These are phyloP conservation scores for Merluccius polli DNA, from an alignment of 2,797 vertebrate species.

Conservation along the genomic window DNA sequence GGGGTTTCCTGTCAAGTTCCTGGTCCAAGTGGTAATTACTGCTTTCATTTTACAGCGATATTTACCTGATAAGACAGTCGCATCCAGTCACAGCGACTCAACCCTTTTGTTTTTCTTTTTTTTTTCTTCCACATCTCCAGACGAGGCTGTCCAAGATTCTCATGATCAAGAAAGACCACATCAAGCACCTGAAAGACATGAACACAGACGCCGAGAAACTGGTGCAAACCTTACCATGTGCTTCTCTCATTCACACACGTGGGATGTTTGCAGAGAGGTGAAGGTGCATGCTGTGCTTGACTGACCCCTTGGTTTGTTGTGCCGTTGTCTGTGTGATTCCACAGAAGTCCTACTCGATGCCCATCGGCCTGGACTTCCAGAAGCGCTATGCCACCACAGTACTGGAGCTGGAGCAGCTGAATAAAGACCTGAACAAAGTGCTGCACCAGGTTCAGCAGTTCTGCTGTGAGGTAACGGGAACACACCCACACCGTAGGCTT, in stretches of 20 bases:
- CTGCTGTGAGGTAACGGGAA: constrained; percentile 84
- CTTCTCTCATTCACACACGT: background rate
- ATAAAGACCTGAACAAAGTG: constrained; percentile 98
- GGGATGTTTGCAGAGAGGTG: background rate
- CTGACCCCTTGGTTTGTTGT: background rate
- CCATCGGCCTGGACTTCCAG: constrained; percentile 91
- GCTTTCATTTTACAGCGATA: background rate
- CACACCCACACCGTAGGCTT: background rate
- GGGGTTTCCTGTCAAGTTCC: constrained; percentile 97
- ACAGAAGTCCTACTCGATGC: constrained; percentile 97
- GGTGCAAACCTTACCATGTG: constrained; percentile 67
- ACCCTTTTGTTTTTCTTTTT: background rate
- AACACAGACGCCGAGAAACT: constrained; percentile 97
- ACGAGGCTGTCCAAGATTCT: constrained; percentile 97
- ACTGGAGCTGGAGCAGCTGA: constrained; percentile 93
- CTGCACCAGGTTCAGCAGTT: constrained; percentile 96
- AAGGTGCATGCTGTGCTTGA: background rate
- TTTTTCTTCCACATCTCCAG: constrained; percentile 57
- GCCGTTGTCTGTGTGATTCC: constrained; percentile 35
- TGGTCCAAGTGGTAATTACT: constrained; percentile 93
- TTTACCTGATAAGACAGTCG: background rate
- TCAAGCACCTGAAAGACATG: constrained; percentile 97
- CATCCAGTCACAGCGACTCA: background rate
- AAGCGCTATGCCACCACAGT: constrained; percentile 94
- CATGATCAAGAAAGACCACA: constrained; percentile 99